Base-by-base conservation (phyloP, 2,113 vertebrate species). In the Ceyx melanurus region DNA sequence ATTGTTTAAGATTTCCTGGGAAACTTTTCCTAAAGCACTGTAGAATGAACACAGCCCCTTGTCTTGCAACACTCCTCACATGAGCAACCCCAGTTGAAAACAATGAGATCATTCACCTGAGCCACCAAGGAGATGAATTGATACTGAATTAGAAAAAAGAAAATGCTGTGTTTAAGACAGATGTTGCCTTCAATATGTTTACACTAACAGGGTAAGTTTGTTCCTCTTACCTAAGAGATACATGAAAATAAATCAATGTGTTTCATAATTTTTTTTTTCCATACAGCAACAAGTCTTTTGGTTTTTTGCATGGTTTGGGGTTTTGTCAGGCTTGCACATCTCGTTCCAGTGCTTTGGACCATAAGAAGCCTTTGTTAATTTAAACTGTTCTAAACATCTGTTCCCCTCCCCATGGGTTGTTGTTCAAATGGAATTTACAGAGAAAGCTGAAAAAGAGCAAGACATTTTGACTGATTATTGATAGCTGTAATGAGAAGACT, bases 401-500 rank as follows among this genome's bases (percentile, higher is more conserved):
- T 66, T 79, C 13, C 35, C 15, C 15, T n/a, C 35, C 15, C 51
- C 45, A 75, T 19, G 6, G 3, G 61, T 57, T 83, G 8, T 65
- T 40, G 7, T 25, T 74, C 43, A 58, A 70, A 31, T 56, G 48
- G 72, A 87, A 70, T 51, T 91, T 76, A 68, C 25, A 82, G 28
- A 76, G 10, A 83, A 92, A 95, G 43, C 9, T 83, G 71, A 48
- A 62, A 87, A 72, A 42, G n/a, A 56, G 21, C 19, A 43, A 78
- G 26, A 21, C 3, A 48, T 89, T 89, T 82, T 90, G 25, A 50
- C 13, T 95, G 17, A 11, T 76, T 68, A 66, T 26, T 68, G 31
- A 79, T 45, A 82, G 33, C 33, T 70, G 60, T 67, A 95, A 92
- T 93, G 58, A 94, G 45, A 76, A 73, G 15, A 83, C 78, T 84